Percentiles rank a stretch among this genome's conserved stretches.
Conservation (phyloP, 2,888 invertebrate species). For the Melitaea athalia region DNA sequence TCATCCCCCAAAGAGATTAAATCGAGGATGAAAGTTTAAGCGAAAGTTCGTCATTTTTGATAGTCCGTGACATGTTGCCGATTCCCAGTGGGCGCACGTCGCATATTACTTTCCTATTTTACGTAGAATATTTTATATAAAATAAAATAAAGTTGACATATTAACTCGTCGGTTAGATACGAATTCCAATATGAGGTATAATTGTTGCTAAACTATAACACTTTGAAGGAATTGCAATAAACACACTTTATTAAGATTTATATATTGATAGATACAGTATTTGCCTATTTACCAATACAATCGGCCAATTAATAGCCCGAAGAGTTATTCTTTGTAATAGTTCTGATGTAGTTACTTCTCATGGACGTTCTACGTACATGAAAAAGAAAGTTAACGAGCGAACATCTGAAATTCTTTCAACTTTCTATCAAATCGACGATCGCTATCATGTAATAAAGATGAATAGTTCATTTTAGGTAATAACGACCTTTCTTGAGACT, state of each 20-base stretch:
- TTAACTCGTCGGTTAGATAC: no score
- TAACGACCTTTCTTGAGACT: conserved; percentile 22
- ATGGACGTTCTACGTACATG: conserved; percentile 36
- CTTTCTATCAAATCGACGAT: conserved; percentile 40
- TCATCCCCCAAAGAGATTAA: no score
- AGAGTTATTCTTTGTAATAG: not conserved
- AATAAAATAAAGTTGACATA: no score
- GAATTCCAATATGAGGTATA: no score
- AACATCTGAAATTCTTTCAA: conserved; percentile 33
- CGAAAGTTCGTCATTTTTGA: no score
- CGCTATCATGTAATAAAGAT: conserved; percentile 34
- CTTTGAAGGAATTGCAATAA: not conserved
- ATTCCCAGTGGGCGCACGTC: no score
- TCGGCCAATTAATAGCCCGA: conserved; percentile 21
- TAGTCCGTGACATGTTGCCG: no score
- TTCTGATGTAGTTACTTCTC: conserved; percentile 24
- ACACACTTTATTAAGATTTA: not conserved
- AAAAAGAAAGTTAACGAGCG: conserved; percentile 41
- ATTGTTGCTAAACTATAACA: not conserved
- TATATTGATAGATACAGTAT: not conserved
- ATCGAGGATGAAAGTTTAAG: no score
- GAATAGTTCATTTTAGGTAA: conserved; percentile 33
- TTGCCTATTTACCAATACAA: not conserved
- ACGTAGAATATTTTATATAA: no score
- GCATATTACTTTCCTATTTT: not conserved